Evolutionary conservation across 2,888 invertebrate species (phyloP), one percentile per base, ranked within the genome.

Genomic region (Sphecodes monilicornis): DNA sequence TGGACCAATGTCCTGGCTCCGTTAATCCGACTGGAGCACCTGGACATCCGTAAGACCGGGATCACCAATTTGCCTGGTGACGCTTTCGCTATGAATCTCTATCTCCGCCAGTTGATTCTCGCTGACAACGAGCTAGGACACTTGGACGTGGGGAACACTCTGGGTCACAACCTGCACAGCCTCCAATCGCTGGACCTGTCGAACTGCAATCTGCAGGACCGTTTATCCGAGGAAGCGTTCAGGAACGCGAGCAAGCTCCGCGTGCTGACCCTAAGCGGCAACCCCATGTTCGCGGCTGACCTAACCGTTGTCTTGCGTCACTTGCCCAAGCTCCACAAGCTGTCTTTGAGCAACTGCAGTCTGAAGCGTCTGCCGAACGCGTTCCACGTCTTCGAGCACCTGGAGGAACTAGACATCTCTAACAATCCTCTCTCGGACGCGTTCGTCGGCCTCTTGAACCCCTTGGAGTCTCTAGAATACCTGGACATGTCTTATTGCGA

Each of bases 401-500:
- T 97, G 29, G 95, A 96, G 89, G 97, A 97, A 91, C 95, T 97
- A 60, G 97, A 97, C 90, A 96, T 97, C 91, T 97, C 97, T 0
- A 96, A 96, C 91, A 97, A 97, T 93, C 97, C 97, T 1, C 94
- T 97, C 0, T 96, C 96, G 69, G 96, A 97, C 90, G 97, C 96
- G 0, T 97, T 97, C 92, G 96, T 96, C 11, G 96, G 96, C 89
- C 93, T 97, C 41, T 93, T 97, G 29, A 96, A 96, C 3, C 97
- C 97, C 0, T 93, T 97, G 1, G 96, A 96, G 82, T 96, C 96
- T 22, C 94, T 97, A 50, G 96, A 97, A 93, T 97, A 96, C 91
- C 94, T 97, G 5, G 97, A 97, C 93, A 97, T 97, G 97, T 97
- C 97, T 10, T 97, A 97, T 92, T 97, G 97, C 93, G 96, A 97